These are phyloP conservation scores for Lithosia quadra DNA, from an alignment of 2,888 invertebrate species.

Conservation along the genomic window DNA sequence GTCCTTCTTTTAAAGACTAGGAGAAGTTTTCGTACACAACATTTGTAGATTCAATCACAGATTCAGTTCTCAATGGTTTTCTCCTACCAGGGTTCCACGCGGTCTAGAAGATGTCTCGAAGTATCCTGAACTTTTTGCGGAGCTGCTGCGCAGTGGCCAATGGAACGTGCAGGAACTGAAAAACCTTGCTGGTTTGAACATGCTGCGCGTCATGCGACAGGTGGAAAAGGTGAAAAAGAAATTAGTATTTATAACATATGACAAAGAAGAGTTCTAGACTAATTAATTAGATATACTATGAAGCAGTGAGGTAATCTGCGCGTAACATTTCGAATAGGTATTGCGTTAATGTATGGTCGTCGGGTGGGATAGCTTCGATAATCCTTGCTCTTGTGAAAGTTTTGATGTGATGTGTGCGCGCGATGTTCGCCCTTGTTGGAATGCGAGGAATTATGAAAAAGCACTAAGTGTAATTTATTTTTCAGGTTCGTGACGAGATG, in stretches of 20 bases:
- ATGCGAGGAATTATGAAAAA: too few species aligned
- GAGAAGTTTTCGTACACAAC: not conserved
- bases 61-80: not conserved
- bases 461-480: constrained; percentile 16
- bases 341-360: too few species aligned
- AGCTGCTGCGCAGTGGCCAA: constrained; percentile 87
- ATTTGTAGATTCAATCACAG: not conserved
- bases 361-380: too few species aligned
- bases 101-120: constrained; percentile 91
- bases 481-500: constrained; percentile 88
- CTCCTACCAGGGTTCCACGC: constrained; percentile 84
- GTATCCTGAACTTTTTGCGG: constrained; percentile 90
- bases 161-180: constrained; percentile 89
- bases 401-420: too few species aligned
- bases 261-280: not conserved
- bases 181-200: constrained; percentile 89
- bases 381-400: too few species aligned
- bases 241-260: not conserved
- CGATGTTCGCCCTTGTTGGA: too few species aligned
- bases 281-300: too few species aligned
- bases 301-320: too few species aligned
- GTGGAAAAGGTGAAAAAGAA: constrained; percentile 81
- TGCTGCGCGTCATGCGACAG: constrained; percentile 88
- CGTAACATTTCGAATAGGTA: too few species aligned
- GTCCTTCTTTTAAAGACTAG: too few species aligned